Percentiles rank a stretch among this genome's conserved stretches.
These are phyloP conservation scores for Elmis aenea DNA, from an alignment of 2,888 invertebrate species.

Conservation along the genomic window DNA sequence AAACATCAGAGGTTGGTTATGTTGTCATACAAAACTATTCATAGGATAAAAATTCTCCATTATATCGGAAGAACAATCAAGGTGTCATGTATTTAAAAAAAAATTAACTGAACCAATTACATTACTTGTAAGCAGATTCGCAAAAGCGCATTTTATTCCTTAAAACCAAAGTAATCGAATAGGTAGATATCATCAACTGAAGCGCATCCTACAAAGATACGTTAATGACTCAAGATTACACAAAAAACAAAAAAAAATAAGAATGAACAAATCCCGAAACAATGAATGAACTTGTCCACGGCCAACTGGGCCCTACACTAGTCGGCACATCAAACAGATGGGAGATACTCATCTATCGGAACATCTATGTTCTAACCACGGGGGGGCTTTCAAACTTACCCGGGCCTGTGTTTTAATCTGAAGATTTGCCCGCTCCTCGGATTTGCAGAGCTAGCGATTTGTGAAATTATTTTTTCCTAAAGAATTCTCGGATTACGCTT, in stretches of 20 bases:
- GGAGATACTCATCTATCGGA: constrained; percentile 18
- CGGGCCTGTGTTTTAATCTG: constrained; percentile 25
- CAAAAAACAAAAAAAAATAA: constrained; percentile 3
- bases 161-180: too few relatives aligned
- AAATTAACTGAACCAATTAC: too few relatives aligned
- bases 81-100: too few relatives aligned
- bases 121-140: too few relatives aligned
- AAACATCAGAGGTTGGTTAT: too few relatives aligned
- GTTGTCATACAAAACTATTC: too few relatives aligned
- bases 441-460: constrained; percentile 23
- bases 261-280: constrained; percentile 11
- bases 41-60: too few relatives aligned
- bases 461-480: constrained; percentile 22
- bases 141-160: too few relatives aligned
- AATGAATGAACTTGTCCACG: constrained; percentile 15
- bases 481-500: constrained; percentile 23
- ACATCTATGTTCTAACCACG: constrained; percentile 23
- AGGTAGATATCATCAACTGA: too few relatives aligned
- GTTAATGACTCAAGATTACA: too few relatives aligned
- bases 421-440: constrained; percentile 24
- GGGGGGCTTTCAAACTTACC: constrained; percentile 19
- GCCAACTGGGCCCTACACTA: constrained; percentile 9
- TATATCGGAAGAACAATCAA: too few relatives aligned
- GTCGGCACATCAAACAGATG: constrained; percentile 28
- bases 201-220: too few relatives aligned